Conservation (phyloP, 2,797 vertebrate genomes). For the Lutjanus argentimaculatus region DNA sequence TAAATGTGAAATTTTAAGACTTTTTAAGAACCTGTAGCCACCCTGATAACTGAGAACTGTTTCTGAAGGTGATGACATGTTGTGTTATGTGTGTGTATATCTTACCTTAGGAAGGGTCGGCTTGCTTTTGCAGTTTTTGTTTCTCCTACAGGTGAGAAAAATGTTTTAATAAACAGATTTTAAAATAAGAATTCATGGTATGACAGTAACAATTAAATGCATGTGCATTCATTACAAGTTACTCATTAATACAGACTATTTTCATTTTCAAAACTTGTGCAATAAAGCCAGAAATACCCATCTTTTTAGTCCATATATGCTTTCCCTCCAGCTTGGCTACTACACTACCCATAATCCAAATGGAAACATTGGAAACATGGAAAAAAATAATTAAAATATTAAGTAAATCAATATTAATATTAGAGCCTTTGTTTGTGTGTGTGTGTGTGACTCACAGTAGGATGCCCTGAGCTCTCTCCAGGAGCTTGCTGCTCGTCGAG, state of each 20-base stretch:
- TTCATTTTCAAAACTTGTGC: background rate
- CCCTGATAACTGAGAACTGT: too few relatives aligned
- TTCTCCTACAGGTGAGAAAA: constrained; percentile 87
- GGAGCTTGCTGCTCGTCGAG: constrained; percentile 92
- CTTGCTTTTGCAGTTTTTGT: constrained; percentile 93
- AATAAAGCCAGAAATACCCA: background rate
- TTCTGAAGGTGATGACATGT: background rate
- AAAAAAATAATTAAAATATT: too few relatives aligned
- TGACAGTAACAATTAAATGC: background rate
- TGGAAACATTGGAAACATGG: too few relatives aligned
- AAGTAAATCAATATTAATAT: too few relatives aligned
- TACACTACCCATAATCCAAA: constrained; percentile 6
- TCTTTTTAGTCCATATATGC: background rate
- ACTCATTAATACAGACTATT: background rate
- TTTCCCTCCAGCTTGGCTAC: background rate
- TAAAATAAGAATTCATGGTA: background rate
- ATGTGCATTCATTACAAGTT: background rate
- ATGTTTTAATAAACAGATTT: background rate
- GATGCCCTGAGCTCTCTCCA: constrained; percentile 97
- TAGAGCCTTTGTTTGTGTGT: too few relatives aligned
- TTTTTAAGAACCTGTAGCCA: too few relatives aligned
- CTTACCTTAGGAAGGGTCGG: constrained; percentile 94
- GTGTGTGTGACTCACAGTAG: constrained; percentile 71
- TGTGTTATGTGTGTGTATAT: background rate
- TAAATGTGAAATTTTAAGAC: too few relatives aligned